These are phyloP conservation scores for Pseudocheirus occidentalis DNA, from an alignment of 2,797 vertebrate species.

Conservation along the genomic window DNA sequence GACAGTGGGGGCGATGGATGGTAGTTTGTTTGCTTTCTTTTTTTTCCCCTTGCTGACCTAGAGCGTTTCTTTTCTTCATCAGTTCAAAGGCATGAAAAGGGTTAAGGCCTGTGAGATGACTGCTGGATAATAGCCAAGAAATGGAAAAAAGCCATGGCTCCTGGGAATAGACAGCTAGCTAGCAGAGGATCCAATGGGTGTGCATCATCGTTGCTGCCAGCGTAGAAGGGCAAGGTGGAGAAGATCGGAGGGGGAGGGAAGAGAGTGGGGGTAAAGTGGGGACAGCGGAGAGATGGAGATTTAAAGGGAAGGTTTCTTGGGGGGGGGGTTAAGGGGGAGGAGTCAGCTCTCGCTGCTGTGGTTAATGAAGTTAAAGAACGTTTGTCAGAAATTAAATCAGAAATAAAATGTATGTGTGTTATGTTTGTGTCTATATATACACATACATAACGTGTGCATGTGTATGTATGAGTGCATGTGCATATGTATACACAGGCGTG, in stretches of 20 bases:
- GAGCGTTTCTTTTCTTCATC: constrained; percentile 30
- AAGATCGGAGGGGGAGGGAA: constrained; percentile 17
- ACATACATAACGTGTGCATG: too few species aligned
- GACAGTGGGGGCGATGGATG: constrained; percentile 8
- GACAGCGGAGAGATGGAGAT: neutral
- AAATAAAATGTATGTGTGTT: neutral
- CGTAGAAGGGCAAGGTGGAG: constrained; percentile 33
- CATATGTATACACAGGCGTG: too few species aligned
- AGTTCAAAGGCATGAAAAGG: constrained; percentile 21
- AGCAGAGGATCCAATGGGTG: neutral
- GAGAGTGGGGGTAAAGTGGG: neutral
- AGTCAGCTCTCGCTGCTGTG: neutral
- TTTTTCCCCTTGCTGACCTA: neutral
- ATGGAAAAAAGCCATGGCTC: constrained; percentile 46
- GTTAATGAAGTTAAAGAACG: constrained; percentile 45
- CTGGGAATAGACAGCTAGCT: constrained; percentile 7
- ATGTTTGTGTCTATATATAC: too few species aligned
- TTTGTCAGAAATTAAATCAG: constrained; percentile 50
- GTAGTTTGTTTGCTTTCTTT: constrained; percentile 31
- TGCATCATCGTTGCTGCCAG: neutral
- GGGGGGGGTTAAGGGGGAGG: neutral
- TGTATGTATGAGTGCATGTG: too few species aligned
- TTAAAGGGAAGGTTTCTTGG: neutral
- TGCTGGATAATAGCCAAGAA: constrained; percentile 58
- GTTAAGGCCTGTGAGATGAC: constrained; percentile 57